Conservation (phyloP, 2,113 vertebrate genomes). For the Nibea coibor region DNA sequence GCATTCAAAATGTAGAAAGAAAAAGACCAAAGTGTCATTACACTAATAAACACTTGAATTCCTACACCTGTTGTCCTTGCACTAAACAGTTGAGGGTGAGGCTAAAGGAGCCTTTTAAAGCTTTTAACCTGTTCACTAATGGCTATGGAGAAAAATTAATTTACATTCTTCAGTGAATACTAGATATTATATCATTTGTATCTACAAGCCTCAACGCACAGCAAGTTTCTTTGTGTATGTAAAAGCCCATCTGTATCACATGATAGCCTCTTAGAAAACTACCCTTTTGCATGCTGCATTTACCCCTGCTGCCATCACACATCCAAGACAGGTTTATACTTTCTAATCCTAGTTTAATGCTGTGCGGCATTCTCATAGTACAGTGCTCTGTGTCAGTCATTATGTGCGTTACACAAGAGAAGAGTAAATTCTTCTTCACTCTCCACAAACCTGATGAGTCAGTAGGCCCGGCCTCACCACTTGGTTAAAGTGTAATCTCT, state of each 20-base stretch:
- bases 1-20: not conserved
- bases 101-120: not conserved
- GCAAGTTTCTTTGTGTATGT: not conserved
- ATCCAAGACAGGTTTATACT: not conserved
- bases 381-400: not conserved
- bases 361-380: not conserved
- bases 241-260: not conserved
- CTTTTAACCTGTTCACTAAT: not conserved
- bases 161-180: not conserved
- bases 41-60: not conserved
- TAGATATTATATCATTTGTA: not conserved
- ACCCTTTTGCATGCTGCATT: not conserved
- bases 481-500: conserved; percentile 80
- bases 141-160: not conserved
- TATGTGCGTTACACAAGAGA: conserved; percentile 1
- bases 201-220: not conserved
- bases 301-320: not conserved
- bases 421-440: conserved; percentile 56
- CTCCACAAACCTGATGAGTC: conserved; percentile 63
- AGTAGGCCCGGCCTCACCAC: conserved; percentile 39
- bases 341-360: not conserved
- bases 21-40: not conserved
- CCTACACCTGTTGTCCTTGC: conserved; percentile 1
- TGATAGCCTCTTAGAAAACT: not conserved
- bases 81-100: not conserved